A percentile compares a stretch with the other conserved stretches of the same genome.
Evolutionary conservation across 1,140 invertebrate species (phyloP).

Genomic region (Colletes gigas): DNA sequence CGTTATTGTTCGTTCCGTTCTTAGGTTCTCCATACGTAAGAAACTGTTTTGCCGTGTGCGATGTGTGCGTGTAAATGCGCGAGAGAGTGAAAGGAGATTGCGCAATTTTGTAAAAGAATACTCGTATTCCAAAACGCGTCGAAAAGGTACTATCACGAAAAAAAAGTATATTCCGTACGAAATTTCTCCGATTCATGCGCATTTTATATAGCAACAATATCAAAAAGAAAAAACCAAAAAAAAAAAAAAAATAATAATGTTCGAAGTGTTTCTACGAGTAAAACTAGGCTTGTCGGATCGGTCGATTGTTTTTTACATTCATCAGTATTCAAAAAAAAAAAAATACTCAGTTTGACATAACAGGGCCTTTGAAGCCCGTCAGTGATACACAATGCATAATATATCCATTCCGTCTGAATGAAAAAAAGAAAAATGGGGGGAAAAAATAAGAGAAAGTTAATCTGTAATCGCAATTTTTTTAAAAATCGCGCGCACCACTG

Average conservation of each 20-base stretch:
- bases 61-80: not conserved
- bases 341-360: constrained; percentile 35
- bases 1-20: constrained; percentile 3
- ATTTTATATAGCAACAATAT: constrained; percentile 58
- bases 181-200: constrained; percentile 39
- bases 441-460: constrained; percentile 43
- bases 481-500: not conserved
- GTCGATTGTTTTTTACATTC: not conserved
- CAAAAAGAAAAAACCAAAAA: constrained; percentile 34
- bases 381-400: constrained; percentile 56
- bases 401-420: constrained; percentile 64
- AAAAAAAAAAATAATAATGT: not conserved
- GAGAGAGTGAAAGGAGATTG: constrained; percentile 31
- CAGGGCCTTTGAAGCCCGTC: constrained; percentile 28
- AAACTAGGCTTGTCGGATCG: constrained; percentile 8
- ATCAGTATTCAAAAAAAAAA: constrained; percentile 10
- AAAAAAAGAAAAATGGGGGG: constrained; percentile 40
- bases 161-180: constrained; percentile 41
- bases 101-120: constrained; percentile 44
- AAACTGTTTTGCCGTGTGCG: constrained; percentile 27
- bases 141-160: constrained; percentile 15
- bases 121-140: constrained; percentile 53
- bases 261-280: constrained; percentile 20
- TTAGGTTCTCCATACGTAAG: constrained; percentile 28
- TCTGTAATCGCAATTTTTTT: constrained; percentile 43